Percentiles rank a stretch among this genome's conserved stretches.
These are phyloP conservation scores for Ciconia boyciana DNA, from an alignment of 2,113 vertebrate genomes.

Conservation along the genomic window DNA sequence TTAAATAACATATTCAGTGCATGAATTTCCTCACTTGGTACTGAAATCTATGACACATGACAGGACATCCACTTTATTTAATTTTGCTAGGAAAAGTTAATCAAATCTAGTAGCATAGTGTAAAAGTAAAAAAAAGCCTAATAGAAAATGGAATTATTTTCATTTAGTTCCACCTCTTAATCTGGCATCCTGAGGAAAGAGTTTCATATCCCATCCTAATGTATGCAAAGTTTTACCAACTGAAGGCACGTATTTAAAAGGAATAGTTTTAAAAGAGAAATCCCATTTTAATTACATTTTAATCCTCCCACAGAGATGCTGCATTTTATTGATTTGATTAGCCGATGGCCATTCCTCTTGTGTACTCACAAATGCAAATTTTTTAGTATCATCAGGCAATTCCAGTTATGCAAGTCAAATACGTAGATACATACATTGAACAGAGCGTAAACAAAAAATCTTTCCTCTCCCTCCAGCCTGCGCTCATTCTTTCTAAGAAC, in stretches of 20 bases:
- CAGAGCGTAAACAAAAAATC: not conserved
- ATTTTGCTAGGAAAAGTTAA: not conserved
- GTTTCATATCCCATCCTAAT: not conserved
- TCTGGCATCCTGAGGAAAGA: not conserved
- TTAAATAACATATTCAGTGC: not conserved
- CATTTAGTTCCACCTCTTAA: not conserved
- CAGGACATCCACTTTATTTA: not conserved
- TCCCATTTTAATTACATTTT: not conserved
- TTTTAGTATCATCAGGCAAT: not conserved
- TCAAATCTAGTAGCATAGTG: not conserved
- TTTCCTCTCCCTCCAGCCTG: not conserved
- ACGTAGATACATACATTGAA: not conserved
- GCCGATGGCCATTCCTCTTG: not conserved
- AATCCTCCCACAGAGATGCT: not conserved
- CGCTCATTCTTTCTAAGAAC: conserved; percentile 13
- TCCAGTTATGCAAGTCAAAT: not conserved
- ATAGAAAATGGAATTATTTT: not conserved
- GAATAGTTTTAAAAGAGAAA: not conserved
- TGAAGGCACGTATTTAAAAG: not conserved
- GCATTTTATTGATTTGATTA: not conserved
- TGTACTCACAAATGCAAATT: not conserved
- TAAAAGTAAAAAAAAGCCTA: not conserved
- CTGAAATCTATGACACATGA: not conserved
- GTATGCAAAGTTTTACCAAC: not conserved
- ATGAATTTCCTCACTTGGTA: not conserved